Base-by-base conservation (phyloP, 2,113 vertebrate genomes). In the Sceloporus tristichus region DNA sequence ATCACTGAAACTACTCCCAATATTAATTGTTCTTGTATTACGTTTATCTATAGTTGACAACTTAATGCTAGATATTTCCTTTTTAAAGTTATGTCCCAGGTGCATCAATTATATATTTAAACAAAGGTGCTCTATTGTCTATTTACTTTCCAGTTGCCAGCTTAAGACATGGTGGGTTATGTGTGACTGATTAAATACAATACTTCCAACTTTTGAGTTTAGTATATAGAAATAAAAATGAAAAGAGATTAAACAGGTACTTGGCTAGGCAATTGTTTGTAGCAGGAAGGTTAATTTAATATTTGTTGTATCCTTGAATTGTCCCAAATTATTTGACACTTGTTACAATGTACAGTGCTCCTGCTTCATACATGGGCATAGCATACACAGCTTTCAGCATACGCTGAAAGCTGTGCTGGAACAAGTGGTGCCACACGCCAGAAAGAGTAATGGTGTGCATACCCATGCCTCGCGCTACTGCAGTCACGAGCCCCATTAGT, bases 41-140 rank as follows among this genome's bases (percentile, higher is more conserved):
- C 9, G 34, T 78, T 73, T 62, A 79, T 85, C 1, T 1, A 73
- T 79, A 48, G 59, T 90, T 92, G 82, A 29, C 75, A 93, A 90
- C 80, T 77, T 85, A 89, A 91, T 92, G 56, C 88, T 10, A 79
- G 21, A 74, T 83, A 90, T 75, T 89, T 89, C 54, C 91, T 89
- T 90, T 68, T 74, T 87, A 29, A 79, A 73, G 85, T 91, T 88
- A 77, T 8, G 76, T 25, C 16, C 48, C 16, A 87, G 19, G 62
- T 82, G 90, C 59, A 83, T 62, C 89, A 93, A 90, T 88, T 91
- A 90, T 91, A 88, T 9, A 85, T 40, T 71, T 71, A 78, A 94
- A 86, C 3, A 86, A 65, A 90, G 92, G 54, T 79, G 86, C 80
- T 89, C 86, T 1, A 0, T 85, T 84, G 91, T 90, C 53, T 93